A percentile compares a stretch with the other conserved stretches of the same genome.
Conservation (phyloP, 2,888 invertebrate genomes). For the Habroteleia sp. region DNA sequence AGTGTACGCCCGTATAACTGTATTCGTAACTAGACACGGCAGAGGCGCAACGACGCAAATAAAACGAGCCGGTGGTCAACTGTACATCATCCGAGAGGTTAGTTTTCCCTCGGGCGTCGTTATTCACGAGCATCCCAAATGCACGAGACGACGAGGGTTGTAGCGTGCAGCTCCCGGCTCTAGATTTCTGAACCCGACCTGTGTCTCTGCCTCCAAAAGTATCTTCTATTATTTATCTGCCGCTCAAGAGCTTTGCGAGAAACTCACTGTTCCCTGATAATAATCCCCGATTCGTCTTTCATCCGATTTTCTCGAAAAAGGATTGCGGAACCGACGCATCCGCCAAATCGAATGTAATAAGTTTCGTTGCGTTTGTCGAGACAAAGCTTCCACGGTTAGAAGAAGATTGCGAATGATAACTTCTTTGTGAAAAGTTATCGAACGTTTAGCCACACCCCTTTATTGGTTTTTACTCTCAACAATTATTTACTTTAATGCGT, state of each 20-base stretch:
- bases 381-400: slow-evolving; percentile 24
- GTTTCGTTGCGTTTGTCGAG: slow-evolving; percentile 38
- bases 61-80: slow-evolving; percentile 55
- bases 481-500: too few species aligned
- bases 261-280: slow-evolving; percentile 47
- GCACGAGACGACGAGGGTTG: slow-evolving; percentile 45
- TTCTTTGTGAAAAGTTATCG: slow-evolving; percentile 16
- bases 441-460: too few species aligned
- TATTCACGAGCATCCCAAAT: slow-evolving; percentile 59
- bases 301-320: slow-evolving; percentile 42
- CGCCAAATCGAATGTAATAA: slow-evolving; percentile 54
- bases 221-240: slow-evolving; percentile 59
- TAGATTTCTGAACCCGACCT: slow-evolving; percentile 6
- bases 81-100: slow-evolving; percentile 60
- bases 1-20: slow-evolving; percentile 2
- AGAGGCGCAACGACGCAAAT: slow-evolving; percentile 35
- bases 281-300: slow-evolving; percentile 52
- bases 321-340: slow-evolving; percentile 26
- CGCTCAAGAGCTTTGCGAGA: slow-evolving; percentile 44
- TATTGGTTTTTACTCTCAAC: too few species aligned
- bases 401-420: slow-evolving; percentile 27
- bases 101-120: slow-evolving; percentile 61
- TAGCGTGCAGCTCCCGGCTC: slow-evolving; percentile 24
- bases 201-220: slow-evolving; percentile 31
- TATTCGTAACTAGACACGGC: not conserved